Percentiles rank a stretch among this genome's conserved stretches.
Conservation (phyloP, 1,140 invertebrate species). For the Brachionus asplanchnoidis region DNA sequence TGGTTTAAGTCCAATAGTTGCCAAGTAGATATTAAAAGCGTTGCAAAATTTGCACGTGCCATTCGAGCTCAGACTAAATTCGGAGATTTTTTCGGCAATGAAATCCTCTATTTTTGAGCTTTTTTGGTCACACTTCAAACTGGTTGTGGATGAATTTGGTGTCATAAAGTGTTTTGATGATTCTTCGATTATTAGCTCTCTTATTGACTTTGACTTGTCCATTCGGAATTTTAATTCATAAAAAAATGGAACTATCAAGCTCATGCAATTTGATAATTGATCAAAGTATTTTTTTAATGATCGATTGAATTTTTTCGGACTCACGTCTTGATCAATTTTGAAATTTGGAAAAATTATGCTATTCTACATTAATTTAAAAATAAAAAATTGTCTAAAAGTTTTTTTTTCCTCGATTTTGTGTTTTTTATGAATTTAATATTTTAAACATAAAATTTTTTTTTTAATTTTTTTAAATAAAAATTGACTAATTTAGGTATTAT, state of each 20-base stretch:
- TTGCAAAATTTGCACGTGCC: slow-evolving; percentile 19
- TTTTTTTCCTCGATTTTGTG: not conserved
- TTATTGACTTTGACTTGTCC: not conserved
- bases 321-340: not conserved
- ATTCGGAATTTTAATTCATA: not conserved
- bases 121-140: not conserved
- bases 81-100: not conserved
- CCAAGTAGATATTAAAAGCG: not conserved
- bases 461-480: not conserved
- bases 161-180: not conserved
- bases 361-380: not conserved
- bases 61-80: not conserved
- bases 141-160: not conserved
- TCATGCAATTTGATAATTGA: not conserved
- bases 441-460: too few species aligned
- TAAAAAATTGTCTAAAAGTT: not conserved
- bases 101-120: not conserved
- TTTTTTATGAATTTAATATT: too few species aligned
- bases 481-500: too few species aligned
- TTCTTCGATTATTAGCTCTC: not conserved
- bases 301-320: not conserved
- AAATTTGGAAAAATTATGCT: slow-evolving; percentile 3
- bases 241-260: not conserved
- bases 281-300: not conserved
- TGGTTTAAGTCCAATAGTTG: not conserved